These are phyloP conservation scores for Dinoponera quadriceps DNA, from an alignment of 1,140 invertebrate genomes.

Conservation along the genomic window DNA sequence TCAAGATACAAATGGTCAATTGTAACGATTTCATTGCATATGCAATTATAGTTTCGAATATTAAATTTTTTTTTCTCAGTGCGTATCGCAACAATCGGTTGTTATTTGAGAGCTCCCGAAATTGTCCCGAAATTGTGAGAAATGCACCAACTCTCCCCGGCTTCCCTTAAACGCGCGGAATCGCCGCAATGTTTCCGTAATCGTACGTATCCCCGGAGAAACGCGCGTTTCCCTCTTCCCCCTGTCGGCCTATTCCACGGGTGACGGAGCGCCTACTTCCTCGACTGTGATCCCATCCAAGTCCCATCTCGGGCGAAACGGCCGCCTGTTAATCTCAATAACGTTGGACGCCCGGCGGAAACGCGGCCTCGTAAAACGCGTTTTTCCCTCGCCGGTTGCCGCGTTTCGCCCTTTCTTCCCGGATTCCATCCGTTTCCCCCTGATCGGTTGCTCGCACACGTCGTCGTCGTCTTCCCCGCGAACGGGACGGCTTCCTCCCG, in stretches of 20 bases:
- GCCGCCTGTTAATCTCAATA: slow-evolving; percentile 80
- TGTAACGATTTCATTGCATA: too few species aligned
- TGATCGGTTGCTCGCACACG: slow-evolving; percentile 44
- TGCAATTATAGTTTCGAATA: too few species aligned
- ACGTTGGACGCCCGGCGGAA: slow-evolving; percentile 77
- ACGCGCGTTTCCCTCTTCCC: slow-evolving; percentile 5
- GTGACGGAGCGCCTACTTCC: slow-evolving; percentile 59
- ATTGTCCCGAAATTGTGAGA: too few species aligned
- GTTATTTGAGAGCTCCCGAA: too few species aligned
- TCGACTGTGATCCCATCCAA: slow-evolving; percentile 68
- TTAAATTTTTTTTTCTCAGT: too few species aligned
- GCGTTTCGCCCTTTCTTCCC: slow-evolving; percentile 50
- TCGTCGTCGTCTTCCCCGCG: slow-evolving; percentile 33
- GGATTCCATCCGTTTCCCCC: slow-evolving; percentile 25
- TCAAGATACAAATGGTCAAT: too few species aligned
- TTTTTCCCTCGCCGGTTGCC: slow-evolving; percentile 44
- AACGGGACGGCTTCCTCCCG: slow-evolving; percentile 22
- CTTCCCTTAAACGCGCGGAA: too few species aligned
- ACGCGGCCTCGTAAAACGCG: slow-evolving; percentile 76
- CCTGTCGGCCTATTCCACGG: not conserved
- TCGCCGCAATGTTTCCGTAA: slow-evolving; percentile 30
- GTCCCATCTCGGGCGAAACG: slow-evolving; percentile 60
- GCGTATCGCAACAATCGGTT: too few species aligned
- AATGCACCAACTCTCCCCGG: too few species aligned
- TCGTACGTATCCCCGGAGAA: not conserved